Base-by-base conservation (phyloP, 2,888 invertebrate genomes). In the Pycnomerus fuliginosus region DNA sequence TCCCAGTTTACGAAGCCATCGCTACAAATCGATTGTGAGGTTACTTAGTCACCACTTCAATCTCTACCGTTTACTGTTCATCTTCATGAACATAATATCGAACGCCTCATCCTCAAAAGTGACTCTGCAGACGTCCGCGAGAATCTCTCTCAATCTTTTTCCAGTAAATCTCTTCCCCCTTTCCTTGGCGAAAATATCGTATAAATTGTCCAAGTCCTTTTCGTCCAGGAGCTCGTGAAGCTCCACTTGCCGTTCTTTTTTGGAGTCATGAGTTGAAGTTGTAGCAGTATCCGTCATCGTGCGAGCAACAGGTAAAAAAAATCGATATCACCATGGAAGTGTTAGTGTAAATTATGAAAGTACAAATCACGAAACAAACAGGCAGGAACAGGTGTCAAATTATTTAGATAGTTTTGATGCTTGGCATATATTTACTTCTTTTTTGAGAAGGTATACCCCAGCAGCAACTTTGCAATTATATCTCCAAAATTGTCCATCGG, bases 1-100 rank as follows among this genome's bases (percentile, higher is more conserved):
- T 88, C 82, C 89, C 90, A 90, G 50, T 75, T 76, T 1, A 80
- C 74, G 14, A 64, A 67, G 3, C 75, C 78, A 53, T 78, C 73
- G 56, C 76, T 73, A 36, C 32, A 55, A 53, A 20, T 20, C 20
- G 20, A 7, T 8, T 14, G n/a, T 20, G 11, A 20, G 8, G 17
- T 11, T 10, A 20, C 3, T 14, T 3, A 16, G 12, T 29, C 23
- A 22, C 16, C 3, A 16, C 16, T 16, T 16, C 28, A 2, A 3
- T 7, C 15, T 27, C 24, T 16, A 11, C 22, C 12, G 25, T 11
- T 25, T 14, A 22, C 55, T 53, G 47, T 64, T 64, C 64, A 82
- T 82, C 72, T 83, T 82, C 42, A 77, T 65, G 68, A 84, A 86
- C 11, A 85, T 67, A 51, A 78, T 74, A 28, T 80, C 76, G 49